These are phyloP conservation scores for Drosophila bocqueti DNA, from an alignment of 1,140 invertebrate species.

Conservation along the genomic window DNA sequence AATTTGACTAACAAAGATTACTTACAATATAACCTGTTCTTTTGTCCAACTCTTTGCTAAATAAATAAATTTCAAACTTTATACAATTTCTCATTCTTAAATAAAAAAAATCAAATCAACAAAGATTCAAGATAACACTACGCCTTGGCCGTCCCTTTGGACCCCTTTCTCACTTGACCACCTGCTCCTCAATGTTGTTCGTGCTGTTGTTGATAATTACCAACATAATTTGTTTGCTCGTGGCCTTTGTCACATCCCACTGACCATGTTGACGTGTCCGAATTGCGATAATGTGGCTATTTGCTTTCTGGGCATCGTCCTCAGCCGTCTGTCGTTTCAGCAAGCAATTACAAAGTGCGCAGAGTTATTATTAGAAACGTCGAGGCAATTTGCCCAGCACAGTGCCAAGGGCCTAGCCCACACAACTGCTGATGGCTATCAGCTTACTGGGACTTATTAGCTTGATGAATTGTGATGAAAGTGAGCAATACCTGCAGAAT, in stretches of 20 bases:
- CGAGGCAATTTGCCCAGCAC: conserved; percentile 40
- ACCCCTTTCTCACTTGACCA: neutral
- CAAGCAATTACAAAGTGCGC: conserved; percentile 78
- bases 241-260: conserved; percentile 36
- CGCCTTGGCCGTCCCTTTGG: neutral
- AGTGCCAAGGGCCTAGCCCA: conserved; percentile 26
- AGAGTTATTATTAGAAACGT: conserved; percentile 70
- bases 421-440: conserved; percentile 56
- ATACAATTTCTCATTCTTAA: neutral
- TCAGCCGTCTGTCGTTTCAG: conserved; percentile 29
- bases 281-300: conserved; percentile 73
- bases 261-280: conserved; percentile 59
- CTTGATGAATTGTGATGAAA: conserved; percentile 62
- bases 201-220: conserved; percentile 61
- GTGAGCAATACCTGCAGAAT: conserved; percentile 31
- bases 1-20: neutral
- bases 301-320: conserved; percentile 51
- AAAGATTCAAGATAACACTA: neutral
- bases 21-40: neutral
- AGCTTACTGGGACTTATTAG: conserved; percentile 65
- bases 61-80: neutral
- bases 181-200: neutral
- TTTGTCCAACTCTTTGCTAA: neutral
- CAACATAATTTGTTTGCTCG: conserved; percentile 73
- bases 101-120: neutral